Conservation (phyloP, 2,888 invertebrate genomes). For the Pardosa pseudoannulata region DNA sequence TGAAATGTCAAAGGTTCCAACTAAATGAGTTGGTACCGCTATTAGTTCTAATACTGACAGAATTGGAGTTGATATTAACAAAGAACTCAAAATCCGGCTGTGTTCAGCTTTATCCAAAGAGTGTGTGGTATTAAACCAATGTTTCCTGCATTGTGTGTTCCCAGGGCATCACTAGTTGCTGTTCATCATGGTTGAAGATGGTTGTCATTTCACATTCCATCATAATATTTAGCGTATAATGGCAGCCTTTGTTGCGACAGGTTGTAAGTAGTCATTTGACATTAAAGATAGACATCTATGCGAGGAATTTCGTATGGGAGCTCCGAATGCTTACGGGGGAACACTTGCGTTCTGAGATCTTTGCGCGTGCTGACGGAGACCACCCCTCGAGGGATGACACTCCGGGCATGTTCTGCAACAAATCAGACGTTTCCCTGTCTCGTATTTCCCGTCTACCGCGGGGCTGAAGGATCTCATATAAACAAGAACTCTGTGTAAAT, state of each 20-base stretch:
- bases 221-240: too few relatives aligned
- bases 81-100: too few relatives aligned
- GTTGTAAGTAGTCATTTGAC: neutral
- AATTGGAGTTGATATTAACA: too few relatives aligned
- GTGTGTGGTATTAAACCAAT: too few relatives aligned
- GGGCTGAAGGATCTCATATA: neutral
- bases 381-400: slow-evolving; percentile 4
- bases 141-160: too few relatives aligned
- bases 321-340: neutral
- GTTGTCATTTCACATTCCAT: too few relatives aligned
- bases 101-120: too few relatives aligned
- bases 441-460: neutral
- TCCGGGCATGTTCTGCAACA: slow-evolving; percentile 12
- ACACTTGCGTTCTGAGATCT: neutral
- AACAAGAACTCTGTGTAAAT: slow-evolving; percentile 6
- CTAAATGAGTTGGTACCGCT: too few relatives aligned
- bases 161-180: too few relatives aligned
- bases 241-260: neutral
- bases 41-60: too few relatives aligned
- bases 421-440: neutral
- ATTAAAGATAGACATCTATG: neutral
- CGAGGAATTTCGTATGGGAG: neutral
- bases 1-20: too few relatives aligned
- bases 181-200: too few relatives aligned
- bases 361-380: slow-evolving; percentile 8